These are phyloP conservation scores for Nothobranchius kuhntae DNA, from an alignment of 2,113 vertebrate species.

Conservation along the genomic window DNA sequence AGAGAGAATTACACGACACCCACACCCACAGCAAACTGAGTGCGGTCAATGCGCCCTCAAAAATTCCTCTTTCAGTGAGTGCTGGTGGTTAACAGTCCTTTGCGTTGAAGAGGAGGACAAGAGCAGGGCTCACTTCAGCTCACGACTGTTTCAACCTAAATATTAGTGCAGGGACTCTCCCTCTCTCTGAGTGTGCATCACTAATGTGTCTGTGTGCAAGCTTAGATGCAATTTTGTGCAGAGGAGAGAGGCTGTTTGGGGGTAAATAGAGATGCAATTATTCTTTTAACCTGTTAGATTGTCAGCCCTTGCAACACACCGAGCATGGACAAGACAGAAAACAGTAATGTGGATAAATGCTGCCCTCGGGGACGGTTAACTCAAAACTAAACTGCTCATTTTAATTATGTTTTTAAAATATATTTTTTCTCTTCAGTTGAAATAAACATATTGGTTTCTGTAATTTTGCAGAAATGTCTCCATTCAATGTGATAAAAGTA, in stretches of 20 bases:
- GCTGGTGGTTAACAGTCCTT: conserved; percentile 87
- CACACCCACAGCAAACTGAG: conserved; percentile 46
- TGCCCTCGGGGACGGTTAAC: conserved; percentile 41
- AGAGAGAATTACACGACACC: background rate
- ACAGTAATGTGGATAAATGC: conserved; percentile 52
- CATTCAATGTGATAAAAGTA: conserved; percentile 3
- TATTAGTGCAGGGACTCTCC: conserved; percentile 70
- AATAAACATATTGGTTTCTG: conserved; percentile 12
- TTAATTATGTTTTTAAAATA: conserved; percentile 23
- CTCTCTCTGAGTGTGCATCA: conserved; percentile 40
- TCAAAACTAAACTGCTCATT: conserved; percentile 25
- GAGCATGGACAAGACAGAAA: conserved; percentile 49
- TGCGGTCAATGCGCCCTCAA: conserved; percentile 81
- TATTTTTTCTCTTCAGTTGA: conserved; percentile 22
- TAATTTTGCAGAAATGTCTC: background rate
- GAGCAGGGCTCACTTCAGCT: conserved; percentile 86
- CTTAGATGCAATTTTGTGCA: conserved; percentile 69
- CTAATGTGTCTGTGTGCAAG: conserved; percentile 47
- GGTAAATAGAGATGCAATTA: conserved; percentile 78
- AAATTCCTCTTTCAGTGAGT: conserved; percentile 91
- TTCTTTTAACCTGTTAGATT: conserved; percentile 79
- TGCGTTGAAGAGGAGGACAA: conserved; percentile 84
- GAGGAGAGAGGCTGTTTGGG: conserved; percentile 74
- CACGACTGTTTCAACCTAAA: conserved; percentile 79
- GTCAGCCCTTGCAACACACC: conserved; percentile 62